A percentile compares a stretch with the other conserved stretches of the same genome.
These are phyloP conservation scores for Condylura cristata DNA, from an alignment of 2,113 vertebrate species.

Conservation along the genomic window DNA sequence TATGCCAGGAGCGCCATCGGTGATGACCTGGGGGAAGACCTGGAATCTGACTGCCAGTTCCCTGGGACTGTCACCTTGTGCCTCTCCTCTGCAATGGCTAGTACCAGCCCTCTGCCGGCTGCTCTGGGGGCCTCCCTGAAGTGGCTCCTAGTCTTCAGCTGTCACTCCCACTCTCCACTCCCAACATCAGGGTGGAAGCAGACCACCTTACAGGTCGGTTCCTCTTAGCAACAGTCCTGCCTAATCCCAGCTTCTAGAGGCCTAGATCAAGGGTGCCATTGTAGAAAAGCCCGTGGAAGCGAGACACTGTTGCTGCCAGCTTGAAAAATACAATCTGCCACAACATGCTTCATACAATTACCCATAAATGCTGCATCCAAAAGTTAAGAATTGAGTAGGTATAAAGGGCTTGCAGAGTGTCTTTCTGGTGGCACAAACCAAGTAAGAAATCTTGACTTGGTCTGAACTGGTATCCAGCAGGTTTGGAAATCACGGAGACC, in stretches of 20 bases:
- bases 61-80: neutral
- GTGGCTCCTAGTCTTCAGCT: neutral
- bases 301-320: neutral
- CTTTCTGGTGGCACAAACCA: neutral
- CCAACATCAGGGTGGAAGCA: neutral
- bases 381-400: neutral
- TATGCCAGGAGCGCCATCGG: neutral
- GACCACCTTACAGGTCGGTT: neutral
- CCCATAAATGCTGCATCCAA: neutral
- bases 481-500: neutral
- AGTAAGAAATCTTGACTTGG: neutral
- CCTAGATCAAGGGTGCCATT: neutral
- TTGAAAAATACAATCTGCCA: neutral
- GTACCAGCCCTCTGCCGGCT: neutral
- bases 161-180: neutral
- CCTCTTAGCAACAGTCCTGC: too few relatives aligned
- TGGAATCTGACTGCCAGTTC: neutral
- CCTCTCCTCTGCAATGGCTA: neutral
- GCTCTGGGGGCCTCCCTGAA: neutral
- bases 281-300: neutral
- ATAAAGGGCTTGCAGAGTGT: neutral
- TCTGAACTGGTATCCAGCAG: neutral
- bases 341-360: neutral
- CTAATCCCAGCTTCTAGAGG: neutral
- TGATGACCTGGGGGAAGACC: neutral